phyloP scores from a whole-genome alignment of 2,888 invertebrate genomes.

The Theodoxus fluviatilis region DNA sequence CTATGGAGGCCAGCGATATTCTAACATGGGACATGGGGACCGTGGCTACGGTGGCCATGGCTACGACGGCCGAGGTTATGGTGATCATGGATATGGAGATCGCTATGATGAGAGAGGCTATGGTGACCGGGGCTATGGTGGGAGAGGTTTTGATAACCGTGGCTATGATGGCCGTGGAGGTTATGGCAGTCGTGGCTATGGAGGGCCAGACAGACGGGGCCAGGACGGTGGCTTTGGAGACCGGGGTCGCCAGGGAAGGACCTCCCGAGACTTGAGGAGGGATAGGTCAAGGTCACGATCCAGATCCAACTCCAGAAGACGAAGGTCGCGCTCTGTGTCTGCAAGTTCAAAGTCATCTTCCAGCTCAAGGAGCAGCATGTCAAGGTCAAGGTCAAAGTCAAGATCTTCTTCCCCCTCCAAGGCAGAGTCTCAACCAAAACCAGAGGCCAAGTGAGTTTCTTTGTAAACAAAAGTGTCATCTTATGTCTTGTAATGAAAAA shows the following conservation, averaged over 20 bases:
- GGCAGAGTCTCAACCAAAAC: background rate
- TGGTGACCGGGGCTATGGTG: too few species aligned
- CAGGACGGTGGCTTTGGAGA: constrained; percentile 15
- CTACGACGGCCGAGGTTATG: too few species aligned
- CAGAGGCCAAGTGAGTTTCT: background rate
- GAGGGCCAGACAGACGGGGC: constrained; percentile 20
- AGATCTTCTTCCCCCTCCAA: background rate
- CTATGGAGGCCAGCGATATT: too few species aligned
- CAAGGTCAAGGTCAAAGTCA: constrained; percentile 44
- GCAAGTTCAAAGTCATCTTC: constrained; percentile 46
- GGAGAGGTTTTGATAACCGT: too few species aligned
- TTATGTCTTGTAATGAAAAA: too few species aligned
- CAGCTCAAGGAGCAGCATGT: constrained; percentile 53
- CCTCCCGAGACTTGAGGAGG: constrained; percentile 27
- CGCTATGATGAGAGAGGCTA: too few species aligned
- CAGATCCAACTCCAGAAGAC: constrained; percentile 37
- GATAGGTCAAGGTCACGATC: constrained; percentile 39
- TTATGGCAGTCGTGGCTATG: too few species aligned
- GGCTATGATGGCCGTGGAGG: too few species aligned
- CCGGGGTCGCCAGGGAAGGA: constrained; percentile 22
- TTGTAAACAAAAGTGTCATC: background rate
- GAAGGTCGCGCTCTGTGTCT: constrained; percentile 40
- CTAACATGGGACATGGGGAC: too few species aligned
- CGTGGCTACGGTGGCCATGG: too few species aligned
- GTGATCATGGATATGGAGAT: too few species aligned